Evolutionary conservation across 2,113 vertebrate species (phyloP), one percentile per base, ranked within the genome.

Genomic region (Pardalotus punctatus): DNA sequence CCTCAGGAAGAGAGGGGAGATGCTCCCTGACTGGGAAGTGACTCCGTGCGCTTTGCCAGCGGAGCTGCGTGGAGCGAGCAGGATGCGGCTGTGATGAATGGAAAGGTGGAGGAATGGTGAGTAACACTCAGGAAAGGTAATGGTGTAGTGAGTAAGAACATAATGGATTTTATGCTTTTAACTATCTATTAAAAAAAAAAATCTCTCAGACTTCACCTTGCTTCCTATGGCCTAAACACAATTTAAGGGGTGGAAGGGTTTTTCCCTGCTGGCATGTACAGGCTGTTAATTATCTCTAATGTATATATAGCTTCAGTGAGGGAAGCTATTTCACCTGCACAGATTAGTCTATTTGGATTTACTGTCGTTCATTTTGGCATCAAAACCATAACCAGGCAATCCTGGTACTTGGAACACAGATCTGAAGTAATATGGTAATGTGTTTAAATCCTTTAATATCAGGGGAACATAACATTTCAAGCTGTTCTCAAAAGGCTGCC

Each of bases 11-110:
- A 17, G 53, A 8, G 5, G 9, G 31, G 29, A 58, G 76, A 72
- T 51, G 69, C 31, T 86, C 66, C 14, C 12, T 4, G 60, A 56
- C 23, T 12, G 56, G 70, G 60, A 77, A 18, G 42, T 2, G 18
- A 38, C 50, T 90, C 25, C 4, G 53, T 25, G 77, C 0, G 6
- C 60, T 53, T 16, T 28, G 25, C 58, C 56, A 24, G 53, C 3
- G 0, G 67, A 5, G 14, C 50, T 3, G 53, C 1, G 1, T 1
- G 42, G 45, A 60, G 60, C 0, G 2, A 77, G 50, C 0, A 0
- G 28, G 33, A 82, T 0, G 0, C 0, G 0, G 62, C 81, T 85
- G 62, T 0, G 0, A 33, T 18, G 28, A 16, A 14, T 0, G 8
- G 69, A 67, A 54, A 67, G 65, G 60, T 3, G 58, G 19, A 88